phyloP scores from a whole-genome alignment of 30 jellyfish, hydroid and myxozoan species.

The Aurelia aurita complex sp. Pacific region DNA sequence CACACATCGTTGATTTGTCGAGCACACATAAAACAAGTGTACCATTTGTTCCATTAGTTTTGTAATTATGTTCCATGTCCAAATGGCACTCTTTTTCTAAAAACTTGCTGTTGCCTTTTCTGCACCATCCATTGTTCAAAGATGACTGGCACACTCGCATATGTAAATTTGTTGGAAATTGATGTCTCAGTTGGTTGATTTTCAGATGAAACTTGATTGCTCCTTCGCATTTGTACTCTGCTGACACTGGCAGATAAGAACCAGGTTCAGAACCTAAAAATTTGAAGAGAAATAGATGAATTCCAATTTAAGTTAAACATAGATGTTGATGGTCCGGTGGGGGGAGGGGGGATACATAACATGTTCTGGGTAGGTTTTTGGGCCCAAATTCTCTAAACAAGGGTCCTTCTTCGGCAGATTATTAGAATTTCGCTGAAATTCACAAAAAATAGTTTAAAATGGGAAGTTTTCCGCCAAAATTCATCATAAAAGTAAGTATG shows the following conservation, averaged over 20 bases:
- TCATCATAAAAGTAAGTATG: too few species aligned
- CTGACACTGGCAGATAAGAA: not conserved
- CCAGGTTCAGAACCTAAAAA: not conserved
- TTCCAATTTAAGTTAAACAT: too few species aligned
- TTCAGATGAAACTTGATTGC: constrained; percentile 17
- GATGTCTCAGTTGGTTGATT: not conserved
- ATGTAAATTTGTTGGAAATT: constrained; percentile 2
- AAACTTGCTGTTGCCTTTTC: not conserved
- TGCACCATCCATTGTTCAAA: constrained; percentile 44
- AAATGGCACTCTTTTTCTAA: constrained; percentile 1
- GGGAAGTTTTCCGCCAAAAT: too few species aligned
- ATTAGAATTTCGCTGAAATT: too few species aligned
- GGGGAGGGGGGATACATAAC: too few species aligned
- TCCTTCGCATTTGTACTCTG: constrained; percentile 20
- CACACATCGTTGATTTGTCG: constrained; percentile 18
- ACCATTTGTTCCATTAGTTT: not conserved
- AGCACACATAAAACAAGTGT: not conserved
- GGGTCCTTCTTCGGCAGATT: too few species aligned
- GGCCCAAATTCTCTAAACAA: too few species aligned
- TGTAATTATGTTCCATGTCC: not conserved
- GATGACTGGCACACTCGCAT: constrained; percentile 44
- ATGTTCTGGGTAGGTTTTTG: too few species aligned
- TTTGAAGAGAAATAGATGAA: not conserved
- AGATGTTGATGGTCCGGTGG: too few species aligned
- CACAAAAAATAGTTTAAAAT: too few species aligned